Percentiles rank a stretch among this genome's conserved stretches.
phyloP scores from a whole-genome alignment of 2,888 invertebrate genomes.

The Drosophila suboccidentalis region DNA sequence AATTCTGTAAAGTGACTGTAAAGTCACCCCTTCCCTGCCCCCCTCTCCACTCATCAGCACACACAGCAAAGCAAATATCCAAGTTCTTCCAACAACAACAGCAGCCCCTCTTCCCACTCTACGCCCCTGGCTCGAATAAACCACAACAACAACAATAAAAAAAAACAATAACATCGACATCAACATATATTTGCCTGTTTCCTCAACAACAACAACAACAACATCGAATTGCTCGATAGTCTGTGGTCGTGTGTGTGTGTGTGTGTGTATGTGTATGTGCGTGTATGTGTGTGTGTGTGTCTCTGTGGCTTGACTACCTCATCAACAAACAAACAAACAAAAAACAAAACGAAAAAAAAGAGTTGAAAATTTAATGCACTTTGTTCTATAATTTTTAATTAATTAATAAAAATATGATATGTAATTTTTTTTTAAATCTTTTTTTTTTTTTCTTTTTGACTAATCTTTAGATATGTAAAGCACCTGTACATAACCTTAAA shows the following conservation, averaged over 20 bases:
- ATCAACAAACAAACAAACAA: conserved; percentile 31
- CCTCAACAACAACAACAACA: background rate
- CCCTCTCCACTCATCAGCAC: conserved; percentile 1
- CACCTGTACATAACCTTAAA: conserved; percentile 71
- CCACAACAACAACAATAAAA: conserved; percentile 5
- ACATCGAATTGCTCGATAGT: conserved; percentile 29
- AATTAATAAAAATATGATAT: conserved; percentile 36
- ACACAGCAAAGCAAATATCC: conserved; percentile 52
- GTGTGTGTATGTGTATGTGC: conserved; percentile 32
- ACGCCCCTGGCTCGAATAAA: conserved; percentile 61
- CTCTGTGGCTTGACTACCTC: conserved; percentile 78
- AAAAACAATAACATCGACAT: conserved; percentile 2
- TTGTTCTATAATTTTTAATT: conserved; percentile 49
- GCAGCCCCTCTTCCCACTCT: conserved; percentile 11
- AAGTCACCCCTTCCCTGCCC: background rate
- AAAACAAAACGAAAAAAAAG: conserved; percentile 10
- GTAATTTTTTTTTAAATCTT: conserved; percentile 32
- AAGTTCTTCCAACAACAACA: conserved; percentile 66
- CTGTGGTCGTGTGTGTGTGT: conserved; percentile 9
- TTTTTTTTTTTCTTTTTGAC: conserved; percentile 33
- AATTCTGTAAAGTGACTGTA: background rate
- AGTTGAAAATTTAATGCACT: conserved; percentile 38
- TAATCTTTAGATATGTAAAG: conserved; percentile 42
- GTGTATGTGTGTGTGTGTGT: conserved; percentile 24
- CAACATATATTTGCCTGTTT: conserved; percentile 16